A percentile compares a stretch with the other conserved stretches of the same genome.
Conservation (phyloP, 2,113 vertebrate genomes). For the Synodontis membranacea region DNA sequence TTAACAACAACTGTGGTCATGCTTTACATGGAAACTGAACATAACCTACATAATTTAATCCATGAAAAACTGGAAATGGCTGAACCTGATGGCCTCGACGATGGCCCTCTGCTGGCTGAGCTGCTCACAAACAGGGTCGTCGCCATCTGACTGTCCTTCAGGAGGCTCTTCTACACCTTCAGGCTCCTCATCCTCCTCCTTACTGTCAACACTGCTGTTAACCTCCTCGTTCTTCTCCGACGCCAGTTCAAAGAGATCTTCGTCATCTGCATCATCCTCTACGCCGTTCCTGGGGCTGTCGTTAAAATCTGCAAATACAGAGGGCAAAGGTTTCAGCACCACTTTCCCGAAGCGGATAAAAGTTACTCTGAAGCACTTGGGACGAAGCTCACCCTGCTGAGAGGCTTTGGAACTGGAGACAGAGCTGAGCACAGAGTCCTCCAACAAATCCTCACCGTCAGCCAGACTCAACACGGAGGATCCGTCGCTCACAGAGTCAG, state of each 20-base stretch:
- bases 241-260: constrained; percentile 65
- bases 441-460: constrained; percentile 62
- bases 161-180: constrained; percentile 18
- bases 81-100: constrained; percentile 76
- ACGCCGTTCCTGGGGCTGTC: constrained; percentile 22
- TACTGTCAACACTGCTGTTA: constrained; percentile 20
- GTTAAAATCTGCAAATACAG: constrained; percentile 50
- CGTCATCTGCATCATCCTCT: constrained; percentile 49
- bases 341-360: not conserved
- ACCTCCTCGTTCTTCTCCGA: constrained; percentile 41
- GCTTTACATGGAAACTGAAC: not conserved
- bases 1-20: not conserved
- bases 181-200: constrained; percentile 41
- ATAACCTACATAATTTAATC: not conserved
- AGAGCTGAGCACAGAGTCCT: constrained; percentile 52
- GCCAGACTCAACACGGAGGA: constrained; percentile 60
- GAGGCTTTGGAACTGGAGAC: constrained; percentile 29
- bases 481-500: constrained; percentile 65
- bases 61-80: not conserved
- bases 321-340: not conserved
- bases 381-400: constrained; percentile 56
- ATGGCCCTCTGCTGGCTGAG: constrained; percentile 58
- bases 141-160: constrained; percentile 33
- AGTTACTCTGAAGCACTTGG: not conserved
- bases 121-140: not conserved